Conservation (phyloP, 2,113 vertebrate species). For the Phylloscopus whistleri region DNA sequence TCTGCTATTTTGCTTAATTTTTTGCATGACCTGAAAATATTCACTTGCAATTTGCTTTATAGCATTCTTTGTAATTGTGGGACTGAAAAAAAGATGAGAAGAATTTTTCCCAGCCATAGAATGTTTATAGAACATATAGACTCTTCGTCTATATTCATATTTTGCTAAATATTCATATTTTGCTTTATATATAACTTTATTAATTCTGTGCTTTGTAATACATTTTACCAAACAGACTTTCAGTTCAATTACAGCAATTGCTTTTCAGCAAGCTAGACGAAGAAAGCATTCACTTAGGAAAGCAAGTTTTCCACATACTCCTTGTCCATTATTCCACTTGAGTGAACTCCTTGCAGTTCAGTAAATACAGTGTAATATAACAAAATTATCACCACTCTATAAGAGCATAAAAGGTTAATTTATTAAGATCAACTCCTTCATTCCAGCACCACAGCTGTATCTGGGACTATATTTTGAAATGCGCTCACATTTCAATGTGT, state of each 20-base stretch:
- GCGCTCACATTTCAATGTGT: neutral
- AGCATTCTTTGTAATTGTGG: too few relatives aligned
- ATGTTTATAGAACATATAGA: too few relatives aligned
- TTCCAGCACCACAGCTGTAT: neutral
- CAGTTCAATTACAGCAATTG: neutral
- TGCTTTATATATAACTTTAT: neutral
- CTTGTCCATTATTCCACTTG: neutral
- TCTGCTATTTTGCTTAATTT: too few relatives aligned
- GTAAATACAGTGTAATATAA: neutral
- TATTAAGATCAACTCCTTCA: neutral
- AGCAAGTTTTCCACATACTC: neutral
- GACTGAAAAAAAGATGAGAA: too few relatives aligned
- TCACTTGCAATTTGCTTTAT: too few relatives aligned
- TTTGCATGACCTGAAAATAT: too few relatives aligned
- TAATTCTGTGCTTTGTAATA: neutral
- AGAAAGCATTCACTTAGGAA: neutral
- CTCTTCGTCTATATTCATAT: too few relatives aligned
- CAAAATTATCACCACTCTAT: neutral
- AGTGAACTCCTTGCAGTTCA: neutral
- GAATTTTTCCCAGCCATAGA: too few relatives aligned
- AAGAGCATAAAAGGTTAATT: neutral
- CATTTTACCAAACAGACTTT: neutral
- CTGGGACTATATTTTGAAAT: neutral
- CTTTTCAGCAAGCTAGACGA: neutral
- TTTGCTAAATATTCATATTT: too few relatives aligned